Evolutionary conservation across 2,113 vertebrate species (phyloP).

Genomic region (Lampris incognitus): DNA sequence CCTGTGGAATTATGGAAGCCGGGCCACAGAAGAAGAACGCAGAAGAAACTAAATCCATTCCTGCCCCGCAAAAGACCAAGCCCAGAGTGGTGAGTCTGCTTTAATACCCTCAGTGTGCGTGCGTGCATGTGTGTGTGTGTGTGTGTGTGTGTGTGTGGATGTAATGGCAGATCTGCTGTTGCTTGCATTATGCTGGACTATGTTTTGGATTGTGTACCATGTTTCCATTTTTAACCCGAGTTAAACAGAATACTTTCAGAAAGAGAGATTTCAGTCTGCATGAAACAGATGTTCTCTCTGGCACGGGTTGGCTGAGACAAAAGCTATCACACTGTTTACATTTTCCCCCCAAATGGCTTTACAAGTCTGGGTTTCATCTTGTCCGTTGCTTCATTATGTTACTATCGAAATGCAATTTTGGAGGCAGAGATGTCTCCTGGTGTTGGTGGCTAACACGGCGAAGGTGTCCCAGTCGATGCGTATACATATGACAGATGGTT

Average conservation of each 20-base stretch:
- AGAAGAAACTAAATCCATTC: conserved; percentile 75
- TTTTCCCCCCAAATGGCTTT: too few relatives aligned
- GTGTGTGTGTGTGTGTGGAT: conserved; percentile 11
- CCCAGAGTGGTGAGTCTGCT: conserved; percentile 93
- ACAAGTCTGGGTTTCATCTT: neutral
- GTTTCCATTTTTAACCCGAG: neutral
- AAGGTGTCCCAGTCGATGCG: neutral
- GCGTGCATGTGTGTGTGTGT: neutral
- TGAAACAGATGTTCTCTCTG: too few relatives aligned
- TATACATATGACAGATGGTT: neutral
- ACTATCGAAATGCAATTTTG: too few relatives aligned
- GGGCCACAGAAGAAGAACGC: conserved; percentile 75
- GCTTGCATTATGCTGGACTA: neutral
- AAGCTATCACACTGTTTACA: too few relatives aligned
- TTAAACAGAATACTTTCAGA: too few relatives aligned
- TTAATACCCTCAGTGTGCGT: conserved; percentile 4
- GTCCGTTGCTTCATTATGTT: neutral
- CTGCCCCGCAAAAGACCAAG: conserved; percentile 84
- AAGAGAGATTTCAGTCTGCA: too few relatives aligned
- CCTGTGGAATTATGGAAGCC: conserved; percentile 73
- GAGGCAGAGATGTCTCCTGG: too few relatives aligned
- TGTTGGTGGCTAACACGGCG: neutral
- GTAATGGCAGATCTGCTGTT: neutral
- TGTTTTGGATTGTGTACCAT: neutral
- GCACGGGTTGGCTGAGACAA: too few relatives aligned